Evolutionary conservation across 2,888 invertebrate genomes (phyloP).

Genomic region (Erynnis tages): DNA sequence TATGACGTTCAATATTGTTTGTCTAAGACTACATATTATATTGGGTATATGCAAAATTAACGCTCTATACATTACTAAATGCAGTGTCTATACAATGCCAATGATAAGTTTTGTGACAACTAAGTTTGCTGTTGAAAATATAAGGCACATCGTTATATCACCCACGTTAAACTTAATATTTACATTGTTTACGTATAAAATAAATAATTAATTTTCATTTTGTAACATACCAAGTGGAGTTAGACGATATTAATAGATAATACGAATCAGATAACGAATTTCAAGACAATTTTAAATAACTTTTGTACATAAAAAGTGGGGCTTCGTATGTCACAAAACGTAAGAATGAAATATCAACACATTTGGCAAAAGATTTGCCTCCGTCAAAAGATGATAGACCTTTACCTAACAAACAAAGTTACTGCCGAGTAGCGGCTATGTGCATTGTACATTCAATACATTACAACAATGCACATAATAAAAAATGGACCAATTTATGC

Average conservation of each 20-base stretch:
- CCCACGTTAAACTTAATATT: slow-evolving; percentile 28
- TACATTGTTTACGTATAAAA: slow-evolving; percentile 27
- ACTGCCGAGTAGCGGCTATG: slow-evolving; percentile 21
- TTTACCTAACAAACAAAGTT: neutral
- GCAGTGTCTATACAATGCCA: slow-evolving; percentile 31
- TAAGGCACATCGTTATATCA: slow-evolving; percentile 29
- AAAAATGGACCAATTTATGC: too few species aligned
- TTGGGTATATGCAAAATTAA: slow-evolving; percentile 32
- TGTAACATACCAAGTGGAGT: slow-evolving; percentile 15
- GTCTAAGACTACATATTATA: slow-evolving; percentile 11
- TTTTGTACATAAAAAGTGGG: neutral
- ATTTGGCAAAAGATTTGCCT: slow-evolving; percentile 18
- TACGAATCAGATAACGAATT: neutral
- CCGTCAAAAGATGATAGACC: slow-evolving; percentile 1
- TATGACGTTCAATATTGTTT: neutral
- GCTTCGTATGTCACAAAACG: slow-evolving; percentile 15
- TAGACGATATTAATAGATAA: too few species aligned
- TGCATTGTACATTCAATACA: too few species aligned
- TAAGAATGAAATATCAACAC: slow-evolving; percentile 16
- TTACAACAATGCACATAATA: neutral
- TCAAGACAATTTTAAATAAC: too few species aligned
- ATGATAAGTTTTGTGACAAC: slow-evolving; percentile 21
- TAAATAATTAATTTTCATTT: slow-evolving; percentile 20
- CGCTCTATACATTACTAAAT: slow-evolving; percentile 31
- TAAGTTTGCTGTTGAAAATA: slow-evolving; percentile 13